phyloP scores from a whole-genome alignment of 2,797 vertebrate genomes.

The Lagocephalus sceleratus region DNA sequence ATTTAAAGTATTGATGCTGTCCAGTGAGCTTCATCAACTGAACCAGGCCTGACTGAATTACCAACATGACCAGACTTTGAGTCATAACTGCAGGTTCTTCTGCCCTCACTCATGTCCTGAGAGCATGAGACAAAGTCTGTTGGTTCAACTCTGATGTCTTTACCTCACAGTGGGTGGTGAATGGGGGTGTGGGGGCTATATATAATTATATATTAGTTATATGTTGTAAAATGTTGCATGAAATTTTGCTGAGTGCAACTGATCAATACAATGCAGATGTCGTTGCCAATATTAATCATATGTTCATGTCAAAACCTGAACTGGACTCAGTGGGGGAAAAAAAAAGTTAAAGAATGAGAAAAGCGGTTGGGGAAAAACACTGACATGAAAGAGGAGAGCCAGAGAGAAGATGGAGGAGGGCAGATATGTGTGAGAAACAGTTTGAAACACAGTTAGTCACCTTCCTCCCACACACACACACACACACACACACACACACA shows the following conservation, averaged over 20 bases:
- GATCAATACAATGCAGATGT: no score
- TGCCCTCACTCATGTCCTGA: background rate
- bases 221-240: no score
- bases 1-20: constrained; percentile 9
- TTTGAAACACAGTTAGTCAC: constrained; percentile 21
- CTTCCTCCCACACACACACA: constrained; percentile 2
- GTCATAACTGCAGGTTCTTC: constrained; percentile 2
- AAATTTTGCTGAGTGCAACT: no score
- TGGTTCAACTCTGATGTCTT: constrained; percentile 3
- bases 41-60: background rate
- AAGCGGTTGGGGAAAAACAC: constrained; percentile 1
- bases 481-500: constrained; percentile 2
- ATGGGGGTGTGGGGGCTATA: no score
- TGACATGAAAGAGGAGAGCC: background rate
- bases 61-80: constrained; percentile 16
- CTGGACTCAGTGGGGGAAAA: no score
- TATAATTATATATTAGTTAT: no score
- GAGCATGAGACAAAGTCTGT: no score
- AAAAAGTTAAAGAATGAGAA: no score
- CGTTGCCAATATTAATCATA: no score
- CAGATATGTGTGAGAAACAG: constrained; percentile 18
- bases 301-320: no score
- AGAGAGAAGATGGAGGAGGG: background rate
- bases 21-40: constrained; percentile 1
- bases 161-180: background rate